Evolutionary conservation across 2,797 vertebrate genomes (phyloP), one percentile per base, ranked within the genome.

Genomic region (Amphiprion clarkii): DNA sequence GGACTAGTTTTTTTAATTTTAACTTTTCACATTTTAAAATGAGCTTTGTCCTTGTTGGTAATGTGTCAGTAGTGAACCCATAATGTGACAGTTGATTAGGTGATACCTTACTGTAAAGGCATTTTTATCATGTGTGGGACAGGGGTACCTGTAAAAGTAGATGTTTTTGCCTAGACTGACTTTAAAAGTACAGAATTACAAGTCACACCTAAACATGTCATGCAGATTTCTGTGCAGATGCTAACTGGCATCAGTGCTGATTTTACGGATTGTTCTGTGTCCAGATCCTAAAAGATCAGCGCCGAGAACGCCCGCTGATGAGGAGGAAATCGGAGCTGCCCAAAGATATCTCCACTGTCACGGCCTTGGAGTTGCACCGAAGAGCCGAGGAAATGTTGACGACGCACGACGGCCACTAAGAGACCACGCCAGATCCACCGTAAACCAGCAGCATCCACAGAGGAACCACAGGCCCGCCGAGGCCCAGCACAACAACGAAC

Each of bases 311-410:
- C 70, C 95, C 97, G 12, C 79, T 98, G 73, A 94, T 96, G 93
- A 95, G 97, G 85, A 97, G 97, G 94, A 99, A 99, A 95, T 98
- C 98, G 0, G 98, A 99, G 93, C 96, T 98, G 89, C 97, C 98
- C 91, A 97, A 96, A 95, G 98, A 99, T 94, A 96, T 96, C 92
- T 98, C 95, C 95, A 97, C 97, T 67, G 96, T 97, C 94, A 98
- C 95, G 82, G 97, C 97, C 92, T 94, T 98, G 95, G 98, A 99
- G 93, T 93, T 97, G 80, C 98, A 97, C 94, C 95, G 96, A 92
- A 94, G 97, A 87, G 97, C 97, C n/a, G 96, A 98, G 55, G 97
- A 97, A 82, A 97, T 97, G 94, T 81, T 97, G 90, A 95, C 96
- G 44, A 81, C 92, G 23, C 96, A 96, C 64, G 97, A 98, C 25